Evolutionary conservation across 2,888 invertebrate species (phyloP).

Genomic region (Caenorhabditis wallacei): DNA sequence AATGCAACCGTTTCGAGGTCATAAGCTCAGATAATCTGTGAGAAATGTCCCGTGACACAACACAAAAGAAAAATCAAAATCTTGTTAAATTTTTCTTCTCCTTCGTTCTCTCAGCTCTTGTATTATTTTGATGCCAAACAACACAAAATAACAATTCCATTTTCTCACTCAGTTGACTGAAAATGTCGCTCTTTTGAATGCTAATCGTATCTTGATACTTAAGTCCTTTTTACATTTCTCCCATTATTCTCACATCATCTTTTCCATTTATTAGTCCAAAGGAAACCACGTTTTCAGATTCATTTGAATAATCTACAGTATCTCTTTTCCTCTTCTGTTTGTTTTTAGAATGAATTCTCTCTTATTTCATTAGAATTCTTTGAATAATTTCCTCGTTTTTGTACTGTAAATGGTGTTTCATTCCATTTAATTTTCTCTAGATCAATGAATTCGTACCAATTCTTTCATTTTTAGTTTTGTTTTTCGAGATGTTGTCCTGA

Average conservation of each 20-base stretch:
- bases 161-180: neutral
- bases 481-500: neutral
- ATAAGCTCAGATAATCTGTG: neutral
- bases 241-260: neutral
- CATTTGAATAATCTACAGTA: neutral
- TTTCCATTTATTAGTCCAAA: neutral
- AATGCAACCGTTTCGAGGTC: slow-evolving; percentile 72
- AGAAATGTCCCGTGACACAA: neutral
- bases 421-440: too few relatives aligned
- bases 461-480: neutral
- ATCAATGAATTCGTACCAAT: neutral
- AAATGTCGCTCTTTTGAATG: neutral
- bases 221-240: slow-evolving; percentile 1
- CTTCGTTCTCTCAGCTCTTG: neutral
- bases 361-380: too few relatives aligned
- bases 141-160: slow-evolving; percentile 23
- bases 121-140: slow-evolving; percentile 20
- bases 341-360: too few relatives aligned
- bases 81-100: slow-evolving; percentile 17
- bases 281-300: neutral
- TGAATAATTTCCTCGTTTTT: too few relatives aligned
- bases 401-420: too few relatives aligned
- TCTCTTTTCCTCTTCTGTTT: neutral
- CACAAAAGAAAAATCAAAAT: neutral
- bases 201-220: slow-evolving; percentile 37